phyloP scores from a whole-genome alignment of 2,888 invertebrate genomes.

The Drosophila ustulata region DNA sequence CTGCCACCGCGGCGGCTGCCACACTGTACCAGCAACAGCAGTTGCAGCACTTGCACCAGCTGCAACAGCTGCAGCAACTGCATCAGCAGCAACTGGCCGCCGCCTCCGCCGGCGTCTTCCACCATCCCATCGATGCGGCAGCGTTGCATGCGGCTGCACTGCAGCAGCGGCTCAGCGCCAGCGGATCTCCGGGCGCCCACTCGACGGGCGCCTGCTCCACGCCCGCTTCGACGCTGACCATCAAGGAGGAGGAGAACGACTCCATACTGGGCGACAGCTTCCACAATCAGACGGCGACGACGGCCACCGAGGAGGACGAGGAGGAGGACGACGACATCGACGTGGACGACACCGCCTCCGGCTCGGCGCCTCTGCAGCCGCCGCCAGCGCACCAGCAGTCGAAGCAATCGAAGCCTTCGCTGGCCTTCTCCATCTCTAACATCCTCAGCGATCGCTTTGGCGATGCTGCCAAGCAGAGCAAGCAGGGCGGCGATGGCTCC shows the following conservation, averaged over 20 bases:
- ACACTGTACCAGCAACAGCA: conserved; percentile 80
- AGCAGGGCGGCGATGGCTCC: conserved; percentile 34
- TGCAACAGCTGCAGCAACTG: conserved; percentile 80
- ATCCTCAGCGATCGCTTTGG: conserved; percentile 85
- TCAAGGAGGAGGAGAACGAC: conserved; percentile 84
- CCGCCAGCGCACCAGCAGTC: conserved; percentile 82
- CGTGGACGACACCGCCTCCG: conserved; percentile 64
- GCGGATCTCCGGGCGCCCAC: conserved; percentile 72
- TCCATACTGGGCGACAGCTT: conserved; percentile 84
- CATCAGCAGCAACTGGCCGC: conserved; percentile 81
- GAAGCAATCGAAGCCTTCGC: conserved; percentile 80
- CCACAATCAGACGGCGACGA: conserved; percentile 67
- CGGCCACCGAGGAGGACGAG: conserved; percentile 73
- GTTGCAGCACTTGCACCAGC: conserved; percentile 81
- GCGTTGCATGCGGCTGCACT: conserved; percentile 70
- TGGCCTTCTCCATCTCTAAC: conserved; percentile 85
- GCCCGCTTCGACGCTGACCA: conserved; percentile 82
- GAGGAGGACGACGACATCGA: conserved; percentile 81
- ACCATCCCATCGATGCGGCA: conserved; percentile 75
- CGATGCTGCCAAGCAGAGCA: conserved; percentile 60
- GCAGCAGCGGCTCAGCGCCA: conserved; percentile 72
- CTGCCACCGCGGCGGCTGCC: conserved; percentile 71
- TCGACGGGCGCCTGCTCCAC: conserved; percentile 75
- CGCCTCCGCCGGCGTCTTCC: conserved; percentile 74
- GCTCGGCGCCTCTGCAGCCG: conserved; percentile 65